Evolutionary conservation across 2,888 invertebrate species (phyloP), one percentile per base, ranked within the genome.

Genomic region (Xanthorhoe spadicearia): DNA sequence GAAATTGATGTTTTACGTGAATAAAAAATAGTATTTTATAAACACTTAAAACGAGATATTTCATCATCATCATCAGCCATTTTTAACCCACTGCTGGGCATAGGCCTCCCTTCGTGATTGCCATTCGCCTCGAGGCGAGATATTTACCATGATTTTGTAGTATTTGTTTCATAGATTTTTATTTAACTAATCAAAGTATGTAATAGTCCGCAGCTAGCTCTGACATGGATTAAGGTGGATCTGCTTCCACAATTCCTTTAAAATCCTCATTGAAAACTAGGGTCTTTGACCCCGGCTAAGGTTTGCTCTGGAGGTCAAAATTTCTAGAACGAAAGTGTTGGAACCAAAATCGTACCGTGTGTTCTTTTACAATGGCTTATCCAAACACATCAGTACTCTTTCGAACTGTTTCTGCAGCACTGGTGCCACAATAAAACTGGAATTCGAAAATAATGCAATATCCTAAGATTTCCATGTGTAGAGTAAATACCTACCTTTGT

Each of bases 181-280:
- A n/a, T n/a, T n/a, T n/a, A n/a, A n/a, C n/a, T n/a, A n/a, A n/a
- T n/a, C n/a, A n/a, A n/a, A n/a, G n/a, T n/a, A n/a, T n/a, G n/a
- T n/a, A n/a, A n/a, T n/a, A 73, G 67, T 63, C 69, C 74, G 71
- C 64, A 10, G 71, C 69, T 73, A 74, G 54, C 64, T 75, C 67
- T 46, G 73, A 66, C 23, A 70, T 75, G 61, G 56, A 71, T 75
- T 74, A 70, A 38, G 68, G 70, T 71, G 62, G 66, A 13, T 43
- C 13, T 3, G 2, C 69, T 75, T 73, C 71, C 59, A 71, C 68
- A n/a, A n/a, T n/a, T n/a, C n/a, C n/a, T n/a, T n/a, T n/a, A 9
- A 67, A 69, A 66, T 72, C 66, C 58, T 70, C 61, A 58, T 61
- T 61, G 6, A 35, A 38, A 15, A 57, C 61, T 65, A 35, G 13